Percentiles rank a stretch among this genome's conserved stretches.
These are phyloP conservation scores for Zophobas atratus DNA, from an alignment of 1,140 invertebrate genomes.

Conservation along the genomic window DNA sequence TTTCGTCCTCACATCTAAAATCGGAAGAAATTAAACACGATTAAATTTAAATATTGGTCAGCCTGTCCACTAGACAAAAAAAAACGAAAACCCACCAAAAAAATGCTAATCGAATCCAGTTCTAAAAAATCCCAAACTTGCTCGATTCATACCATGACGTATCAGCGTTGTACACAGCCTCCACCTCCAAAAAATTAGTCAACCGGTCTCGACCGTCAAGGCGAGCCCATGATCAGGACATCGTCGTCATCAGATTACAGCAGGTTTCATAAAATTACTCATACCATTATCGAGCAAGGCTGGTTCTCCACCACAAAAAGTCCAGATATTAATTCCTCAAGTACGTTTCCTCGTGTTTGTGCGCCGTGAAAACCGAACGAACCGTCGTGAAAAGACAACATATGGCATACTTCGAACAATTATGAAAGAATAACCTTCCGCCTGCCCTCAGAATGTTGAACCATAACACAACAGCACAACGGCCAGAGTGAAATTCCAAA, in stretches of 20 bases:
- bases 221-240: conserved; percentile 9
- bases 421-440: background rate
- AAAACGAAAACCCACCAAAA: too few species aligned
- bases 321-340: too few species aligned
- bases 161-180: background rate
- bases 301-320: conserved; percentile 24
- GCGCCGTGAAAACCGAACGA: background rate
- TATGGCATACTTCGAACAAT: background rate
- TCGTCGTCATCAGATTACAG: conserved; percentile 14
- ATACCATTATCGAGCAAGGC: conserved; percentile 15
- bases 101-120: too few species aligned
- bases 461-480: background rate
- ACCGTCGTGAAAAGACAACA: background rate
- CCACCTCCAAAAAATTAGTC: conserved; percentile 15
- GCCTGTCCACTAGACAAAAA: too few species aligned
- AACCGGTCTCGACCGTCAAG: conserved; percentile 5
- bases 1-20: too few species aligned
- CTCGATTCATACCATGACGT: too few species aligned
- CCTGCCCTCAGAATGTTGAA: conserved; percentile 5
- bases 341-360: background rate
- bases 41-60: too few species aligned
- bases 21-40: too few species aligned
- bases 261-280: conserved; percentile 25
- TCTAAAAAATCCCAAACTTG: too few species aligned
- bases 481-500: background rate